Percentiles rank a stretch among this genome's conserved stretches.
Evolutionary conservation across 1,140 invertebrate species (phyloP).

Genomic region (Leucophenga varia): DNA sequence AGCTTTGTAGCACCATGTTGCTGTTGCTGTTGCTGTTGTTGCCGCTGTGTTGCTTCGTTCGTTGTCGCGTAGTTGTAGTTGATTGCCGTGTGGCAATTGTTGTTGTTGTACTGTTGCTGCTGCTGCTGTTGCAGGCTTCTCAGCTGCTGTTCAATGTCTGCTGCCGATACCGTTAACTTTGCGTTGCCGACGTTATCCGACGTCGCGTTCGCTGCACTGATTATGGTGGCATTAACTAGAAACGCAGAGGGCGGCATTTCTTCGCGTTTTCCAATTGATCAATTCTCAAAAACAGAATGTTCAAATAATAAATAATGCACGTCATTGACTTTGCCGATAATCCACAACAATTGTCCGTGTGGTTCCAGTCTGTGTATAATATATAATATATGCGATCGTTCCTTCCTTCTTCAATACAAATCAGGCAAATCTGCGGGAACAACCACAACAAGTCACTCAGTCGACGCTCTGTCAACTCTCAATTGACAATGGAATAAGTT

Average conservation of each 20-base stretch:
- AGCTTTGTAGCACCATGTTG: constrained; percentile 47
- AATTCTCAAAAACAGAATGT: constrained; percentile 42
- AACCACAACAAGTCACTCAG: too few species aligned
- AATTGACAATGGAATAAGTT: too few species aligned
- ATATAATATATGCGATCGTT: too few species aligned
- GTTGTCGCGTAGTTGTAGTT: constrained; percentile 31
- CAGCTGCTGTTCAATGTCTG: too few species aligned
- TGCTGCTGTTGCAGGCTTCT: constrained; percentile 13
- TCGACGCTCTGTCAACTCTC: too few species aligned
- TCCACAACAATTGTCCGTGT: too few species aligned
- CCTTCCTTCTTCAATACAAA: too few species aligned
- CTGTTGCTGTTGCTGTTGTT: constrained; percentile 1
- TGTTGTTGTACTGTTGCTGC: constrained; percentile 20
- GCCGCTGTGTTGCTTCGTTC: constrained; percentile 4
- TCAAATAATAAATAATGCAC: constrained; percentile 37
- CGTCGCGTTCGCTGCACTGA: constrained; percentile 47
- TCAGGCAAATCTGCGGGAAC: too few species aligned
- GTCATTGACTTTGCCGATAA: constrained; percentile 54
- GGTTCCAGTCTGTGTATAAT: too few species aligned
- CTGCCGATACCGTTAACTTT: too few species aligned
- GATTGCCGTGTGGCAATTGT: constrained; percentile 28
- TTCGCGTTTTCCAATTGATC: constrained; percentile 47
- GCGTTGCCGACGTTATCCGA: constrained; percentile 25
- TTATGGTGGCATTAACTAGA: constrained; percentile 55
- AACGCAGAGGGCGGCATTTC: constrained; percentile 56